phyloP scores from a whole-genome alignment of 1,140 invertebrate species.

The Papilio xuthus region DNA sequence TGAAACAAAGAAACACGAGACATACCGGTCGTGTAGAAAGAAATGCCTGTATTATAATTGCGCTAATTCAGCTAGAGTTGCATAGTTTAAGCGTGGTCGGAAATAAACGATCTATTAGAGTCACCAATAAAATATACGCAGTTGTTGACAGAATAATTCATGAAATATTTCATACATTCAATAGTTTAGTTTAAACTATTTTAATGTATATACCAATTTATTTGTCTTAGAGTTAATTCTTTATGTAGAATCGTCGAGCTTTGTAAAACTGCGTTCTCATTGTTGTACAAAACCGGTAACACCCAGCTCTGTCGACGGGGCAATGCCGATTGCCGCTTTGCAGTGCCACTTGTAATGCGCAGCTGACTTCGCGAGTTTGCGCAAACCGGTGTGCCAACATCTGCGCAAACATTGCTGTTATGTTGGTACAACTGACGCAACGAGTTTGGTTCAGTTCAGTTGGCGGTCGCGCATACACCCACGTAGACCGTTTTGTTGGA shows the following conservation, averaged over 20 bases:
- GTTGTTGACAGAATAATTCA: neutral
- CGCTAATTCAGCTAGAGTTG: constrained; percentile 27
- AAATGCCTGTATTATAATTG: constrained; percentile 15
- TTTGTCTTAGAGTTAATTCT: neutral
- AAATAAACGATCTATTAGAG: constrained; percentile 32
- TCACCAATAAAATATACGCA: constrained; percentile 17
- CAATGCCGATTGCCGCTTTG: constrained; percentile 20
- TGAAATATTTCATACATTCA: neutral
- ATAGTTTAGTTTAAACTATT: neutral
- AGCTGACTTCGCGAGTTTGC: constrained; percentile 31
- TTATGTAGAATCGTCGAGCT: constrained; percentile 6
- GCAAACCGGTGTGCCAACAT: constrained; percentile 32
- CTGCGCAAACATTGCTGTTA: constrained; percentile 25
- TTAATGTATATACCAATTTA: neutral
- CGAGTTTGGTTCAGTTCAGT: constrained; percentile 32
- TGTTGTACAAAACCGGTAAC: constrained; percentile 27
- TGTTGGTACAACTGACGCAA: neutral
- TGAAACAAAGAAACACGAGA: constrained; percentile 1
- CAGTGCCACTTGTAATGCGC: constrained; percentile 18
- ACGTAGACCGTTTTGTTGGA: constrained; percentile 19
- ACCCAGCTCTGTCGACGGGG: constrained; percentile 9
- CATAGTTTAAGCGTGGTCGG: constrained; percentile 17
- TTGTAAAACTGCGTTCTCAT: constrained; percentile 16
- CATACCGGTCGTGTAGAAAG: neutral
- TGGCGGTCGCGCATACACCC: constrained; percentile 24